phyloP scores from a whole-genome alignment of 2,888 invertebrate genomes.

The Trisateles emortualis region DNA sequence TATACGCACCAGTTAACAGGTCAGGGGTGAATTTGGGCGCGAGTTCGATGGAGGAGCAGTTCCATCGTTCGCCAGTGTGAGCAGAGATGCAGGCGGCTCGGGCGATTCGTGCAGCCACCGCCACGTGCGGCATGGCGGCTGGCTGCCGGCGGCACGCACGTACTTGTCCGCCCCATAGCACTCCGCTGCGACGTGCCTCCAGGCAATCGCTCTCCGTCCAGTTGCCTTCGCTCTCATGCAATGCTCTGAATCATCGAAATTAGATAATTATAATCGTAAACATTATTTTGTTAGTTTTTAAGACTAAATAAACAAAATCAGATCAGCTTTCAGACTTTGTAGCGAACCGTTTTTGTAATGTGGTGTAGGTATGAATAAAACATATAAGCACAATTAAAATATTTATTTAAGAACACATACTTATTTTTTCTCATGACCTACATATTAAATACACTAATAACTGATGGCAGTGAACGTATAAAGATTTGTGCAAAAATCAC shows the following conservation, averaged over 20 bases:
- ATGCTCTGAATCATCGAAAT: constrained; percentile 58
- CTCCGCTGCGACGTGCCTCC: constrained; percentile 78
- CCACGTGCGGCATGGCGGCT: constrained; percentile 91
- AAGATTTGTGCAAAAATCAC: constrained; percentile 24
- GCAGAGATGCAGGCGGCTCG: constrained; percentile 90
- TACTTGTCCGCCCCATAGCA: constrained; percentile 88
- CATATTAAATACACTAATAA: constrained; percentile 15
- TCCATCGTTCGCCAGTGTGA: constrained; percentile 92
- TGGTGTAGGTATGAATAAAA: constrained; percentile 28
- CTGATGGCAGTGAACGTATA: constrained; percentile 41
- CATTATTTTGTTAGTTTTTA: background rate
- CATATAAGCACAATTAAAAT: constrained; percentile 14
- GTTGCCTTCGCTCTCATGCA: constrained; percentile 79
- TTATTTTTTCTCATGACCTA: constrained; percentile 15
- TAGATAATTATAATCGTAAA: constrained; percentile 5
- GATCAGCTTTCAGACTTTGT: background rate
- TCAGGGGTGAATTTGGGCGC: constrained; percentile 93
- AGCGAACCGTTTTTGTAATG: background rate
- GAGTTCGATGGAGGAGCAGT: constrained; percentile 91
- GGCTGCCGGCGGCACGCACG: constrained; percentile 89
- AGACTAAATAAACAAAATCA: too few species aligned
- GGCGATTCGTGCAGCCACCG: constrained; percentile 90
- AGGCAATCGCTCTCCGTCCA: constrained; percentile 80
- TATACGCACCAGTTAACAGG: constrained; percentile 89
- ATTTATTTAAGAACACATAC: constrained; percentile 36